These are phyloP conservation scores for Drosophila lini DNA, from an alignment of 1,140 invertebrate genomes.

Conservation along the genomic window DNA sequence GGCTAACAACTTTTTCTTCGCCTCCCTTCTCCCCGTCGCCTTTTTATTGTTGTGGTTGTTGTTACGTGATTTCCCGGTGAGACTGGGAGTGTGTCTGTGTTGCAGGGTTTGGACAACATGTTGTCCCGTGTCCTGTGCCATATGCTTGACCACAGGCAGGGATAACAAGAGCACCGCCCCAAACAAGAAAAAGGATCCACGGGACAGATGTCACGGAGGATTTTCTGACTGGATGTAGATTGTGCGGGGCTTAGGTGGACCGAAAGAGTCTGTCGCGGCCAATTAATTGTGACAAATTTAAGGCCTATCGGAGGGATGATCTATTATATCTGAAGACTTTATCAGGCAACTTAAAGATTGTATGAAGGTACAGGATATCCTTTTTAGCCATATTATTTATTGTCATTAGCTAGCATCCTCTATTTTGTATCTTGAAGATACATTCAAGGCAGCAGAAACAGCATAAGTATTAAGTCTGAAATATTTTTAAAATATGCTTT, in stretches of 20 bases:
- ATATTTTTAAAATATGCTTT: not conserved
- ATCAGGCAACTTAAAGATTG: not conserved
- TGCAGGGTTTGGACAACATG: slow-evolving; percentile 36
- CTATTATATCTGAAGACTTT: not conserved
- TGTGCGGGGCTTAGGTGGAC: slow-evolving; percentile 1
- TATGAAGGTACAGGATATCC: too few relatives aligned
- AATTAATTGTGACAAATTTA: slow-evolving; percentile 17
- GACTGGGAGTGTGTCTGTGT: slow-evolving; percentile 12
- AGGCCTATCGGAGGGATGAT: not conserved
- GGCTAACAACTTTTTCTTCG: slow-evolving; percentile 74
- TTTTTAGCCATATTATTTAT: too few relatives aligned
- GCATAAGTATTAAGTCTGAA: too few relatives aligned
- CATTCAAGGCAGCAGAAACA: not conserved
- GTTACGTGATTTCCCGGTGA: slow-evolving; percentile 46
- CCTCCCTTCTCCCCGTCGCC: slow-evolving; percentile 12
- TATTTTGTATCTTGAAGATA: not conserved
- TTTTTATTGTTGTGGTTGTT: slow-evolving; percentile 42
- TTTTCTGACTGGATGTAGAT: slow-evolving; percentile 11
- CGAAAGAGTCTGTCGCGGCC: slow-evolving; percentile 15
- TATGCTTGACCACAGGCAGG: slow-evolving; percentile 63
- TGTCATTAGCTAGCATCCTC: too few relatives aligned
- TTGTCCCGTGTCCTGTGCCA: slow-evolving; percentile 50
- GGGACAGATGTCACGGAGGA: slow-evolving; percentile 27
- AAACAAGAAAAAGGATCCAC: slow-evolving; percentile 35
- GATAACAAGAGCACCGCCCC: slow-evolving; percentile 24